These are phyloP conservation scores for Ephialtes manifestator DNA, from an alignment of 2,888 invertebrate species.

Conservation along the genomic window DNA sequence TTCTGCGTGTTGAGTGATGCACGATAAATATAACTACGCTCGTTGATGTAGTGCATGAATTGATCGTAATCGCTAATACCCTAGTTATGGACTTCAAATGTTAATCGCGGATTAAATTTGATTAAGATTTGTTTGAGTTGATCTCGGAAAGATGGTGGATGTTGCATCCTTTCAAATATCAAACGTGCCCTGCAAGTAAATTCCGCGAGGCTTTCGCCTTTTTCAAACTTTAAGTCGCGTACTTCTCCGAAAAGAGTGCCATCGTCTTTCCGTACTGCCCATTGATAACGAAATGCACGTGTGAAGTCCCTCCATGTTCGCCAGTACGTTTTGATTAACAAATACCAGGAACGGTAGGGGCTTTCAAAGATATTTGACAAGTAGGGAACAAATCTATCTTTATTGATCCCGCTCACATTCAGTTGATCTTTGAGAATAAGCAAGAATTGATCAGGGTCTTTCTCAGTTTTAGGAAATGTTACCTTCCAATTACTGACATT, in stretches of 20 bases:
- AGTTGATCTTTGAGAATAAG: constrained; percentile 54
- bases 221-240: too few species aligned
- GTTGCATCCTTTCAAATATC: too few species aligned
- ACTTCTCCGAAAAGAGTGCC: not conserved
- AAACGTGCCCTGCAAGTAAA: too few species aligned
- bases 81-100: too few species aligned
- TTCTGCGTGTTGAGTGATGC: too few species aligned
- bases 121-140: too few species aligned
- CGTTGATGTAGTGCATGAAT: too few species aligned
- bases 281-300: not conserved
- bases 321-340: constrained; percentile 31
- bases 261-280: not conserved
- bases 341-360: constrained; percentile 50
- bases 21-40: too few species aligned
- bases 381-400: constrained; percentile 58
- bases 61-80: too few species aligned
- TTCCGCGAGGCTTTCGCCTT: not conserved
- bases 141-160: too few species aligned
- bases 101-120: too few species aligned
- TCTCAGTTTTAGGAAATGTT: constrained; percentile 58
- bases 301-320: constrained; percentile 24
- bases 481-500: constrained; percentile 60
- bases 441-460: constrained; percentile 58
- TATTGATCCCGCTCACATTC: constrained; percentile 47
- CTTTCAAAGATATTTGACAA: constrained; percentile 63